Conservation (phyloP, 2,113 vertebrate species). For the Myrmecophaga tridactyla region DNA sequence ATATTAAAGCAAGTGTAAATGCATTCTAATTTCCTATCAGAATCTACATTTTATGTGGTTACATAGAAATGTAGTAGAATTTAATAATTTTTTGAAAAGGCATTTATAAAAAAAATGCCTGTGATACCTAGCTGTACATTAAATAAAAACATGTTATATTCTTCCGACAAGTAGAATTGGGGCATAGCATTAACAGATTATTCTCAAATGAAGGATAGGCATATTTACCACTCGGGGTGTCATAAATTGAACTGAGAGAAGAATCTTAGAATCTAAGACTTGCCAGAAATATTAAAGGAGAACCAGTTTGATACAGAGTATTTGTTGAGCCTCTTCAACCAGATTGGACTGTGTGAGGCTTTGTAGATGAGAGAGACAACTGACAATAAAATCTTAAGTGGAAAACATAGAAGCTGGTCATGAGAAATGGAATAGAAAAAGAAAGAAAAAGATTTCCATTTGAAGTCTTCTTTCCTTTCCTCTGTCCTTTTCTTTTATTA, state of each 20-base stretch:
- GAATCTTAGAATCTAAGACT: background rate
- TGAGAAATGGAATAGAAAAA: background rate
- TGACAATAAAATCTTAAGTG: background rate
- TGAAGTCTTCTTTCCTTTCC: background rate
- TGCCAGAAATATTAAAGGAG: background rate
- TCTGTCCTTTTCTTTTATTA: background rate
- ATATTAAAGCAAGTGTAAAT: slow-evolving; percentile 44
- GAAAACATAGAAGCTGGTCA: background rate
- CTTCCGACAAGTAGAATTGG: background rate
- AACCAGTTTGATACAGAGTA: background rate
- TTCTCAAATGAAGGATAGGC: background rate
- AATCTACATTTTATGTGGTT: background rate
- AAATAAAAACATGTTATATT: background rate
- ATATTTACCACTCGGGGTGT: background rate
- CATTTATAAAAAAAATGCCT: background rate
- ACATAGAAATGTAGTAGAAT: background rate
- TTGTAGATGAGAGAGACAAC: background rate
- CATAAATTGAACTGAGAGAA: background rate
- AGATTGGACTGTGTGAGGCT: background rate
- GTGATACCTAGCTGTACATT: background rate
- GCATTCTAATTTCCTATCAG: background rate
- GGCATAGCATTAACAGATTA: background rate
- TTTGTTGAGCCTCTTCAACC: background rate
- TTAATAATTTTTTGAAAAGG: slow-evolving; percentile 1
- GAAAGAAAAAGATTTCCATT: background rate